Evolutionary conservation across 2,797 vertebrate species (phyloP).

Genomic region (Neopelma chrysocephalum): DNA sequence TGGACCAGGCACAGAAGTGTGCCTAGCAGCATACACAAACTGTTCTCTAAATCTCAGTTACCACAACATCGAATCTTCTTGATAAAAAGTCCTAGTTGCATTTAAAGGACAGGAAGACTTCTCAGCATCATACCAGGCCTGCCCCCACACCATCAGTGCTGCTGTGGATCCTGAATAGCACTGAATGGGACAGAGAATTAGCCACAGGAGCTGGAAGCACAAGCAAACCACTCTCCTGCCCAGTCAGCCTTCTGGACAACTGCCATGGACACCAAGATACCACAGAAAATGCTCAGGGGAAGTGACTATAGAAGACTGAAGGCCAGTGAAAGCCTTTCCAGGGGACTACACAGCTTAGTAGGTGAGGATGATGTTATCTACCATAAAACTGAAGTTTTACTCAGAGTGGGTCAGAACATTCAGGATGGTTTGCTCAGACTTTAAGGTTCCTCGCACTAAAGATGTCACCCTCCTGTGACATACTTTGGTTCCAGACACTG

Average conservation of each 20-base stretch:
- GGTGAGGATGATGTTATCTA: not conserved
- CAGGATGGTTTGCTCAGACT: not conserved
- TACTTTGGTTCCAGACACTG: not conserved
- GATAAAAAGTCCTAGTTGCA: not conserved
- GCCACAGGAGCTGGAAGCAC: not conserved
- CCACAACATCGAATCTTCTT: not conserved
- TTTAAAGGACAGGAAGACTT: not conserved
- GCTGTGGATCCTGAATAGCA: not conserved
- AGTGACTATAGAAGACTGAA: not conserved
- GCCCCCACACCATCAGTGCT: not conserved
- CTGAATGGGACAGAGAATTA: rapidly evolving
- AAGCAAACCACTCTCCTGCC: not conserved
- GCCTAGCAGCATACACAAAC: not conserved
- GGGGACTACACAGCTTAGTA: not conserved
- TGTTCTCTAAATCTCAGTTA: not conserved
- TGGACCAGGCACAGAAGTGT: not conserved
- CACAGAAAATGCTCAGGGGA: not conserved
- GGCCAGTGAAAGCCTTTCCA: not conserved
- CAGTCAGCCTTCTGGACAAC: not conserved
- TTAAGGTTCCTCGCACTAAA: not conserved
- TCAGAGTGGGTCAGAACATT: not conserved
- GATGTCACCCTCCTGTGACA: not conserved
- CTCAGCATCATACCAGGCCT: not conserved
- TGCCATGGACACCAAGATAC: not conserved
- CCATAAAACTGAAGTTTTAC: not conserved